A percentile compares a stretch with the other conserved stretches of the same genome.
phyloP scores from a whole-genome alignment of 2,888 invertebrate species.

The Neoitamus cyanurus region DNA sequence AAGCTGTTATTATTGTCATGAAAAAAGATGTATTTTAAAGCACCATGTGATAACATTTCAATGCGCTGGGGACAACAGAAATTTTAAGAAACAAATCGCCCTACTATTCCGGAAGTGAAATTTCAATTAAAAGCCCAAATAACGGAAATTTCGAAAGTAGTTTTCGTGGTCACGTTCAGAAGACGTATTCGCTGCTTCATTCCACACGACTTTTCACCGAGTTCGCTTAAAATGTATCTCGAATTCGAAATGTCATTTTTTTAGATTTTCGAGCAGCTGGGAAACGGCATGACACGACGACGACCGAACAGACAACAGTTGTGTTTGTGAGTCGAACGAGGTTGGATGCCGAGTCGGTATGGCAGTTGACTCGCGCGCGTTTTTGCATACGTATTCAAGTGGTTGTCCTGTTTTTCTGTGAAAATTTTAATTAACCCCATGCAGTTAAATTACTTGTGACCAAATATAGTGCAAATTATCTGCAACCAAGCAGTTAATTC shows the following conservation, averaged over 20 bases:
- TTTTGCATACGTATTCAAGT: constrained; percentile 44
- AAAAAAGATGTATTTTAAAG: no score
- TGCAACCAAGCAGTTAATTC: background rate
- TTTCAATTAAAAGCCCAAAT: background rate
- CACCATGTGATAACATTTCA: no score
- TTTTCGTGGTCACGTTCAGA: background rate
- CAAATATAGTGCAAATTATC: background rate
- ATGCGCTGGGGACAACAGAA: no score
- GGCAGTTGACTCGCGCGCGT: constrained; percentile 19
- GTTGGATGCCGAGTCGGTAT: background rate
- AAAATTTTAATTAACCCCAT: background rate
- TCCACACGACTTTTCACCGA: background rate
- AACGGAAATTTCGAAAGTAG: background rate
- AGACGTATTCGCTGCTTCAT: background rate
- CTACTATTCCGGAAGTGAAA: background rate
- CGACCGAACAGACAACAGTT: constrained; percentile 27
- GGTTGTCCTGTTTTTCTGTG: background rate
- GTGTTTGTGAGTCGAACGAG: constrained; percentile 37
- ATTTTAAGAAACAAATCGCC: no score
- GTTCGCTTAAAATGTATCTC: background rate
- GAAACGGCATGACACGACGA: background rate
- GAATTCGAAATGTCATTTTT: background rate
- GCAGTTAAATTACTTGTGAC: background rate
- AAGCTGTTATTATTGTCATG: no score
- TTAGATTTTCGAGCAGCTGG: background rate